Conservation (phyloP, 2,888 invertebrate species). For the Drosophila imparisetae region DNA sequence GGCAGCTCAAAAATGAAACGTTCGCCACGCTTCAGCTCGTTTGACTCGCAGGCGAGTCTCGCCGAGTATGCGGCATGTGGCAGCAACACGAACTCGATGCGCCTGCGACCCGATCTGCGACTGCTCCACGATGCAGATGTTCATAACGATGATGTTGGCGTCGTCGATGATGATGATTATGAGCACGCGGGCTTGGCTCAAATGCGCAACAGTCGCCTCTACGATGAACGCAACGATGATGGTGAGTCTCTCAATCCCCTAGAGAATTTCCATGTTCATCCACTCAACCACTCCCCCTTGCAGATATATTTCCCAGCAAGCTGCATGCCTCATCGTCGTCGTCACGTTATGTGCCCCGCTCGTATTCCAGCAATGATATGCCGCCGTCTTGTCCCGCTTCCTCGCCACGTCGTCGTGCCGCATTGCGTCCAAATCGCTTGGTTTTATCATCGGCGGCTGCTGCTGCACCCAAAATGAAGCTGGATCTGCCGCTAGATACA, state of each 20-base stretch:
- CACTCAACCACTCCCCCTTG: background rate
- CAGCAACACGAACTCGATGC: conserved; percentile 19
- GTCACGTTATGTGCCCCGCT: conserved; percentile 82
- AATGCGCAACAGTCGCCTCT: conserved; percentile 66
- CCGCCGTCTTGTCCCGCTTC: conserved; percentile 64
- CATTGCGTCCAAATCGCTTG: conserved; percentile 73
- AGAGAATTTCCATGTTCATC: background rate
- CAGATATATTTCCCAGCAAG: conserved; percentile 67
- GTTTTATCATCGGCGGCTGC: conserved; percentile 55
- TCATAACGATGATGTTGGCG: conserved; percentile 13
- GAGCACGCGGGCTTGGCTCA: conserved; percentile 63
- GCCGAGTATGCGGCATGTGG: conserved; percentile 81
- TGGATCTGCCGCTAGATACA: conserved; percentile 76
- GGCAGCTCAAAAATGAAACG: conserved; percentile 84
- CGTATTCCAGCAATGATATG: conserved; percentile 84
- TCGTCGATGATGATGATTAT: conserved; percentile 57
- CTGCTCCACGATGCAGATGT: conserved; percentile 38
- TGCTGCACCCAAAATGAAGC: conserved; percentile 71
- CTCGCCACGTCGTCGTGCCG: conserved; percentile 60
- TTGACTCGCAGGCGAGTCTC: conserved; percentile 85
- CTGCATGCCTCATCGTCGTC: conserved; percentile 39
- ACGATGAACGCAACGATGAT: conserved; percentile 69
- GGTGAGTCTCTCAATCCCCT: conserved; percentile 41
- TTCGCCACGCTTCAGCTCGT: conserved; percentile 84
- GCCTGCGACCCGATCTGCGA: conserved; percentile 53